Percentiles rank a stretch among this genome's conserved stretches.
phyloP scores from a whole-genome alignment of 2,797 vertebrate species.

The Petrocephalus sullivani region DNA sequence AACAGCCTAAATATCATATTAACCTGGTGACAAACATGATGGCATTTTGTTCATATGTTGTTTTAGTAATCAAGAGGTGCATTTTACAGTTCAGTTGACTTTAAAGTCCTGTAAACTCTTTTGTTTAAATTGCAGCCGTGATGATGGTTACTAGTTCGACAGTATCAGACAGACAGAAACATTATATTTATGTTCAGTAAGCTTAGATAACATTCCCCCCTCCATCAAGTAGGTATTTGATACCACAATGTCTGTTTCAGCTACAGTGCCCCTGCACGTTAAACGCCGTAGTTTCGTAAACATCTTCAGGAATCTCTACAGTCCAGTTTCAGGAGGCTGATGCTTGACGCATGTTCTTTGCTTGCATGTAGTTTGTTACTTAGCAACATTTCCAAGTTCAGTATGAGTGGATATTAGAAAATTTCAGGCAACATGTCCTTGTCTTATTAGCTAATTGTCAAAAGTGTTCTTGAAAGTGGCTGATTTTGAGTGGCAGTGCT shows the following conservation, averaged over 20 bases:
- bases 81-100: not conserved
- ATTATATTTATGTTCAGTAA: not conserved
- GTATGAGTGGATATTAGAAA: not conserved
- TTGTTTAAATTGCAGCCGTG: not conserved
- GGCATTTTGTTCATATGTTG: not conserved
- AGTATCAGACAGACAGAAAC: not conserved
- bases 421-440: not conserved
- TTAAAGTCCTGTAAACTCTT: not conserved
- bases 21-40: not conserved
- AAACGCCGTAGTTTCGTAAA: not conserved
- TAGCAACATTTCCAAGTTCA: slow-evolving; percentile 5
- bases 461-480: not conserved
- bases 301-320: not conserved
- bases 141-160: not conserved
- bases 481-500: not conserved
- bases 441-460: not conserved
- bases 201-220: not conserved
- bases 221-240: not conserved
- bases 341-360: not conserved
- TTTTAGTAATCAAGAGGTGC: not conserved
- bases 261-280: not conserved
- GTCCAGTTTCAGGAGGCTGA: not conserved
- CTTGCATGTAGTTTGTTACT: slow-evolving; percentile 9
- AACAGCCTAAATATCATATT: not conserved
- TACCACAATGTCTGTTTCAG: not conserved